Conservation (phyloP, 2,797 vertebrate species). For the Acanthurus lineatus region DNA sequence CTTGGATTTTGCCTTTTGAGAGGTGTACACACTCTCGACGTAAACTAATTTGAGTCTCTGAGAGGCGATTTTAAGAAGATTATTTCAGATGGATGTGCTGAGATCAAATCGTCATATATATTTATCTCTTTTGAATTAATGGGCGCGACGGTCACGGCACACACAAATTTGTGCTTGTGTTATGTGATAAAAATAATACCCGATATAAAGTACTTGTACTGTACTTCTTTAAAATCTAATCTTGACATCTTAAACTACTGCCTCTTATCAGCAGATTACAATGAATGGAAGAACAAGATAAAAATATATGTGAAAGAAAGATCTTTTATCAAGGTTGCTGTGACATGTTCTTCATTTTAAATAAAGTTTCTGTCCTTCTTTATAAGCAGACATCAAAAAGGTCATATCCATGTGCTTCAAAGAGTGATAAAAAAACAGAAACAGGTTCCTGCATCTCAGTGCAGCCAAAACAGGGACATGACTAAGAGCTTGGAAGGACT, state of each 20-base stretch:
- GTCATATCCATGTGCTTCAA: slow-evolving; percentile 18
- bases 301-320: not conserved
- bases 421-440: slow-evolving; percentile 15
- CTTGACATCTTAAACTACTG: not conserved
- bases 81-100: slow-evolving; percentile 39
- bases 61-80: slow-evolving; percentile 34
- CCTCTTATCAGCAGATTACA: not conserved
- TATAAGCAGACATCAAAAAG: slow-evolving; percentile 9
- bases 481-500: slow-evolving; percentile 49
- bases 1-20: slow-evolving; percentile 67
- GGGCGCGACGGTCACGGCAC: not conserved
- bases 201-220: not conserved
- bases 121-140: not conserved
- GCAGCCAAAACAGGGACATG: slow-evolving; percentile 40
- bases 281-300: not conserved
- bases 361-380: not conserved
- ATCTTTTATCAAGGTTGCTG: not conserved
- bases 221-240: not conserved
- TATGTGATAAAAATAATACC: not conserved
- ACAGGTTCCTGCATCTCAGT: slow-evolving; percentile 27
- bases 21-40: slow-evolving; percentile 55
- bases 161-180: not conserved
- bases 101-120: slow-evolving; percentile 45
- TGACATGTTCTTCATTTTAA: not conserved
- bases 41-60: slow-evolving; percentile 71